These are phyloP conservation scores for Amphimallon solstitiale DNA, from an alignment of 2,888 invertebrate species.

Conservation along the genomic window DNA sequence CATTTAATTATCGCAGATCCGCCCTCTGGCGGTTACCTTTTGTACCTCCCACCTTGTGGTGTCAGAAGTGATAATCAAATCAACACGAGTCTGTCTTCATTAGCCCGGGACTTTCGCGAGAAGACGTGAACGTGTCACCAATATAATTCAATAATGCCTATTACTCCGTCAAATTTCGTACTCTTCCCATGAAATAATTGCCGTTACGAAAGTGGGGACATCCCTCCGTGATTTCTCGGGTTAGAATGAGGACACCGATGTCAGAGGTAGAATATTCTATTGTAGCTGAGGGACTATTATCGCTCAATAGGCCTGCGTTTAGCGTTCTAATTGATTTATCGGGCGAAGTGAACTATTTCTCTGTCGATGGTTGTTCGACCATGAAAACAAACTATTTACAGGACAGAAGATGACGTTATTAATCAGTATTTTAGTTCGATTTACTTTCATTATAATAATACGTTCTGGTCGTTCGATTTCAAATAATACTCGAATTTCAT, in stretches of 20 bases:
- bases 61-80: constrained; percentile 51
- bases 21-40: constrained; percentile 36
- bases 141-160: constrained; percentile 51
- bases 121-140: constrained; percentile 48
- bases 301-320: constrained; percentile 18
- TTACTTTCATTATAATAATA: no score
- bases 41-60: constrained; percentile 34
- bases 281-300: constrained; percentile 19
- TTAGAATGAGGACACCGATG: neutral
- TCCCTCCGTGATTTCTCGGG: constrained; percentile 4
- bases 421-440: no score
- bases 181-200: constrained; percentile 23
- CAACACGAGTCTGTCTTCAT: constrained; percentile 51
- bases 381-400: neutral
- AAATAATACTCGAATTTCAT: no score
- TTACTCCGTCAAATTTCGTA: constrained; percentile 49
- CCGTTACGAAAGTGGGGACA: neutral
- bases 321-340: constrained; percentile 35
- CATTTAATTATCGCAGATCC: constrained; percentile 47
- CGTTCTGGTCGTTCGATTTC: no score
- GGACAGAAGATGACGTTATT: constrained; percentile 7
- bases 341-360: constrained; percentile 25
- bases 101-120: constrained; percentile 45
- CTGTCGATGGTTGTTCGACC: neutral
- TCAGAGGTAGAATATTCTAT: constrained; percentile 13